These are phyloP conservation scores for Pteropus alecto DNA, from an alignment of 2,113 vertebrate species.

Conservation along the genomic window DNA sequence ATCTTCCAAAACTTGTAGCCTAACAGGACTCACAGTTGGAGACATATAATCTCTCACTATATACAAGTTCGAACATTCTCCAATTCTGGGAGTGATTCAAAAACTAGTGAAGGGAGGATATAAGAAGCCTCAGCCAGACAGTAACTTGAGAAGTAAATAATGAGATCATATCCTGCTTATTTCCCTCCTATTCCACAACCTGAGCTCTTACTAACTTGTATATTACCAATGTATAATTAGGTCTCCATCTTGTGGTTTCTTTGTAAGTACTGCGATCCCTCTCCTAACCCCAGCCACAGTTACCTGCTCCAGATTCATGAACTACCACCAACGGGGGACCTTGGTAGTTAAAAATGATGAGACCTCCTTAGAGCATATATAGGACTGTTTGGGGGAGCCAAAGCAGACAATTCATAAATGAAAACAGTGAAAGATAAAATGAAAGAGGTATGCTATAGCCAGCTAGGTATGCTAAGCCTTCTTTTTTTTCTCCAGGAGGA, in stretches of 20 bases:
- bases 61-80: neutral
- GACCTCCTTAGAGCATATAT: neutral
- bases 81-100: neutral
- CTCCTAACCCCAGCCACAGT: neutral
- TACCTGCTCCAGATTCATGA: neutral
- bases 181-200: neutral
- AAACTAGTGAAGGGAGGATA: neutral
- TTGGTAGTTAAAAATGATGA: neutral
- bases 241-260: neutral
- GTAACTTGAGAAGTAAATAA: neutral
- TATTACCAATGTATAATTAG: neutral
- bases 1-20: neutral
- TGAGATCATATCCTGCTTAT: neutral
- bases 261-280: neutral
- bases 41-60: neutral
- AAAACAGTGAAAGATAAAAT: slow-evolving; percentile 6
- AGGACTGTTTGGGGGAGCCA: neutral
- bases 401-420: neutral
- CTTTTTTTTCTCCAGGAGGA: neutral
- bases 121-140: neutral
- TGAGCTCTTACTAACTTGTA: neutral
- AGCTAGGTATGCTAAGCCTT: neutral
- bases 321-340: neutral
- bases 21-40: neutral
- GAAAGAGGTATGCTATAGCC: neutral